Conservation (phyloP, 2,888 invertebrate species). For the Aricia artaxerxes region DNA sequence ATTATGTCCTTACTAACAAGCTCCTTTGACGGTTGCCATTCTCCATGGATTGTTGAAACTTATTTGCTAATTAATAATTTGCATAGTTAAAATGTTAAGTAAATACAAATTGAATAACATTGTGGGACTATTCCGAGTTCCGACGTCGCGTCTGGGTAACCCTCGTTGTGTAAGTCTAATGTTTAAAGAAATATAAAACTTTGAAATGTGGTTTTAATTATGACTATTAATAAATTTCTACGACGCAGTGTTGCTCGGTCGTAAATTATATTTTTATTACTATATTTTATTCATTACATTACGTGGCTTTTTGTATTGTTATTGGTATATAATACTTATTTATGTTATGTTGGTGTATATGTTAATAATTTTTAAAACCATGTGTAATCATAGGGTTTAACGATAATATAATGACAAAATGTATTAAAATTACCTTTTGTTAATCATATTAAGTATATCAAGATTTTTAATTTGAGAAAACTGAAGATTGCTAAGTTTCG, state of each 20-base stretch:
- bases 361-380: neutral
- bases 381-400: neutral
- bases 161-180: neutral
- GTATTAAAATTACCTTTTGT: no score
- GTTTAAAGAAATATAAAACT: conserved; percentile 6
- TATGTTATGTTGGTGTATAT: neutral
- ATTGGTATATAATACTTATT: neutral
- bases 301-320: conserved; percentile 21
- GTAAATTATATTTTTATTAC: conserved; percentile 25
- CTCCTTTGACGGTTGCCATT: neutral
- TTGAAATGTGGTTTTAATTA: conserved; percentile 25
- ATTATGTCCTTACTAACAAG: neutral
- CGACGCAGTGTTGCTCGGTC: conserved; percentile 6
- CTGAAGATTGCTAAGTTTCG: no score
- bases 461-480: no score
- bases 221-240: conserved; percentile 21
- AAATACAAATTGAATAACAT: neutral
- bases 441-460: no score
- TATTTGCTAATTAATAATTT: neutral
- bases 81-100: neutral
- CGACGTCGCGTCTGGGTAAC: neutral
- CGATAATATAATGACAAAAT: no score
- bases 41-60: neutral
- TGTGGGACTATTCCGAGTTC: neutral
- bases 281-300: conserved; percentile 25